These are phyloP conservation scores for Vanacampus margaritifer DNA, from an alignment of 2,113 vertebrate species.

Conservation along the genomic window DNA sequence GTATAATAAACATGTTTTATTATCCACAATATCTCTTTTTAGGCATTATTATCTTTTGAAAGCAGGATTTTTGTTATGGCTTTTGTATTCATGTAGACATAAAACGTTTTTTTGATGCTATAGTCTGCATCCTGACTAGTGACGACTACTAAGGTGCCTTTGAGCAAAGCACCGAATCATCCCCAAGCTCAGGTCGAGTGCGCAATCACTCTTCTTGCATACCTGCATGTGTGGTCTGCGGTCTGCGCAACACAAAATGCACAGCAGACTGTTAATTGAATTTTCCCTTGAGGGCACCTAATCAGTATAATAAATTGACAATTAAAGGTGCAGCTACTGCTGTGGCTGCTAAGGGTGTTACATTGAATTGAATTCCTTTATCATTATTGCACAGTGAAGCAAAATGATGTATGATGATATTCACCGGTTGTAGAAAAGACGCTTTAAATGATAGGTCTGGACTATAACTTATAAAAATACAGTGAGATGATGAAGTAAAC, in stretches of 20 bases:
- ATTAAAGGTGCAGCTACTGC: not conserved
- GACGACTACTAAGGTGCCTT: not conserved
- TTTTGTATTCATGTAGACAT: too few relatives aligned
- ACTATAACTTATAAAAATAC: too few relatives aligned
- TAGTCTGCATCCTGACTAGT: not conserved
- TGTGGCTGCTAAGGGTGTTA: not conserved
- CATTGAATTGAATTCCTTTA: conserved; percentile 3
- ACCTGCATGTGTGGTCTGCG: not conserved
- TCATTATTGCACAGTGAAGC: not conserved
- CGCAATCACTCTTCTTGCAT: conserved; percentile 1
- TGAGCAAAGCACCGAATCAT: not conserved
- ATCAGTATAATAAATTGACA: conserved; percentile 1
- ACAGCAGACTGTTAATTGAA: not conserved
- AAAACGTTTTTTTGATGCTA: too few relatives aligned
- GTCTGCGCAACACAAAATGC: not conserved
- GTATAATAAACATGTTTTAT: too few relatives aligned
- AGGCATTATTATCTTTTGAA: not conserved
- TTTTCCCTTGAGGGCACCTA: not conserved
- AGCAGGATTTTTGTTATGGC: not conserved
- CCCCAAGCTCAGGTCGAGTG: not conserved
- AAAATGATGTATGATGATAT: not conserved
- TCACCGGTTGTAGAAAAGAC: not conserved
- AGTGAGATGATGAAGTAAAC: too few relatives aligned
- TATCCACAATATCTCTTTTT: too few relatives aligned
- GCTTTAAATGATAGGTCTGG: not conserved